These are phyloP conservation scores for Latrodectus hesperus DNA, from an alignment of 2,888 invertebrate species.

Conservation along the genomic window DNA sequence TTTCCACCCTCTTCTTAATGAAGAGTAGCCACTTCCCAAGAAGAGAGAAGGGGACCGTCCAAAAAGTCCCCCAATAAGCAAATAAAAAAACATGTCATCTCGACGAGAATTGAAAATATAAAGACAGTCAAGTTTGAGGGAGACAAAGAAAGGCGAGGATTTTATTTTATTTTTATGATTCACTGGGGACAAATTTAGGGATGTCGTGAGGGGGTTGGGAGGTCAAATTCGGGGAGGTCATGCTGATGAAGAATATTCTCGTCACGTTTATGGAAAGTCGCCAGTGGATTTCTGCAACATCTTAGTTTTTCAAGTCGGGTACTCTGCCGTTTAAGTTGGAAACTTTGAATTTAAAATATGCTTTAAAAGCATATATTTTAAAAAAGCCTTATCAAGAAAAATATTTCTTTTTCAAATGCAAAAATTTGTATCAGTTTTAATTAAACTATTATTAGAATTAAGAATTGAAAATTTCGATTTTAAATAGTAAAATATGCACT, in stretches of 20 bases:
- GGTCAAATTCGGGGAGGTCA: neutral
- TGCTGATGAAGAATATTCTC: too few relatives aligned
- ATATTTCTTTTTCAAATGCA: too few relatives aligned
- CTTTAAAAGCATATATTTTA: too few relatives aligned
- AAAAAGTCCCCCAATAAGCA: conserved; percentile 19
- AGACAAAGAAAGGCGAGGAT: neutral
- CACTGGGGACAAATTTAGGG: neutral
- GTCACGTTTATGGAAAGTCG: too few relatives aligned
- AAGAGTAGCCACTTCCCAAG: conserved; percentile 55
- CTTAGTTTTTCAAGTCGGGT: too few relatives aligned
- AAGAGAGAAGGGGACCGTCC: conserved; percentile 19
- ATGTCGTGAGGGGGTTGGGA: neutral
- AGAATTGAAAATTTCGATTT: too few relatives aligned
- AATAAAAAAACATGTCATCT: conserved; percentile 28
- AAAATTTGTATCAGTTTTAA: too few relatives aligned
- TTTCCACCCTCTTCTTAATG: conserved; percentile 52
- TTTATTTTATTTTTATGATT: neutral
- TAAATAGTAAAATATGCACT: too few relatives aligned
- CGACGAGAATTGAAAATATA: conserved; percentile 4
- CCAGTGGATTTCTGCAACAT: too few relatives aligned
- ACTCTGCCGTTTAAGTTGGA: too few relatives aligned
- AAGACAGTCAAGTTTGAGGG: neutral
- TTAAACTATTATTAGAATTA: too few relatives aligned
- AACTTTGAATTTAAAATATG: too few relatives aligned
- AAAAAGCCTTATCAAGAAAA: neutral